Evolutionary conservation across 2,113 vertebrate species (phyloP), one percentile per base, ranked within the genome.

Genomic region (Oreochromis niloticus): DNA sequence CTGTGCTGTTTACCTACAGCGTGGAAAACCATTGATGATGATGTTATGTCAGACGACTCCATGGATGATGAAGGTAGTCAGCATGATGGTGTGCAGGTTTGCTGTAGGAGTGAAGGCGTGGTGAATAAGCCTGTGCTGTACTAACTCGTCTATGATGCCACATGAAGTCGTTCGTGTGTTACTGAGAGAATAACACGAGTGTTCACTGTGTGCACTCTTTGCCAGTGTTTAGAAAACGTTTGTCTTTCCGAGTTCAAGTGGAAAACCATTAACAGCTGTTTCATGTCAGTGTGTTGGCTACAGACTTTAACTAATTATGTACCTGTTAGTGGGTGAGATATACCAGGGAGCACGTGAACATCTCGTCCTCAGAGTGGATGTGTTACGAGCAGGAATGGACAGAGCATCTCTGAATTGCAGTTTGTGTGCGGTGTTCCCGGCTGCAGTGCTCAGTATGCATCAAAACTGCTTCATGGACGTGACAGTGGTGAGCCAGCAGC

Each of bases 41-140:
- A 95, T n/a, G 94, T 88, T 73, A 94, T 97, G 95, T 96, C 96
- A 87, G 98, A 97, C 63, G 97, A 97, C 91, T 91, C 88, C 3
- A 95, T 94, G 94, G 97, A 96, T 85, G 24, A 84, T 75, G 95
- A 96, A 96, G 96, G 96, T 96, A 96, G 88, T 92, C 13, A 39
- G 84, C 88, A 55, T 7, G 80, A 19, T 7, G 83, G 27, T 78
- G 55, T 89, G 82, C 50, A 16, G 61, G 57, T 30, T 79, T 91
- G 89, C 82, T 68, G 90, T 63, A 54, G 46, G 43, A 24, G 68
- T 75, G 56, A 9, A 16, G 2, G 6, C 13, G 91, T 89, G 80
- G 16, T 11, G 73, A 83, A 83, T 22, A 32, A 73, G 81, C 43
- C 34, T 54, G 17, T 11, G n/a, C 8, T 5, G 2, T 4, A 82